Evolutionary conservation across 2,113 vertebrate genomes (phyloP).

Genomic region (Steatornis caripensis): DNA sequence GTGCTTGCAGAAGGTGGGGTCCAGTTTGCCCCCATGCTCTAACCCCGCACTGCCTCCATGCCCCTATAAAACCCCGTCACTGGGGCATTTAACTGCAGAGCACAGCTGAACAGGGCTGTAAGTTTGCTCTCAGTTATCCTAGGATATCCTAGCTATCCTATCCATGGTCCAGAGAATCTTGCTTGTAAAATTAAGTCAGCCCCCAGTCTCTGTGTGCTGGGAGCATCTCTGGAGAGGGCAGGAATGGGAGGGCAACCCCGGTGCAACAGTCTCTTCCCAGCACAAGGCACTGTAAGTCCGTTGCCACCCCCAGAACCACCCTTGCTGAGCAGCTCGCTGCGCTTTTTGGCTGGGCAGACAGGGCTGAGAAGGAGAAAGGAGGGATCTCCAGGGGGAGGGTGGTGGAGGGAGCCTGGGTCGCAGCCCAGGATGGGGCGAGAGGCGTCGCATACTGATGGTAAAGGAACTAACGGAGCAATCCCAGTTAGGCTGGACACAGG

Average conservation of each 20-base stretch:
- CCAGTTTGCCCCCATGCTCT: background rate
- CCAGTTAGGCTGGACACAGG: background rate
- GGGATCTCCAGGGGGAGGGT: background rate
- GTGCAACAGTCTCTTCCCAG: background rate
- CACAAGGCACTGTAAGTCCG: background rate
- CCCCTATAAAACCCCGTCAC: fast-evolving
- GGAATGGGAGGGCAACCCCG: background rate
- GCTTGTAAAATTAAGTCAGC: background rate
- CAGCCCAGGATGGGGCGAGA: background rate
- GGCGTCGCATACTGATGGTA: fast-evolving
- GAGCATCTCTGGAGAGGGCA: background rate
- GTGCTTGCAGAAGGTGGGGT: background rate
- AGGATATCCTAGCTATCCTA: no score
- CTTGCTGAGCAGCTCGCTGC: background rate
- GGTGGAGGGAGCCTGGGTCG: background rate
- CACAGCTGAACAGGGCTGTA: background rate
- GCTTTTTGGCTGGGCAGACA: background rate
- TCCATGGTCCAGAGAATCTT: no score
- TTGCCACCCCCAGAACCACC: no score
- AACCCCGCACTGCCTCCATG: background rate
- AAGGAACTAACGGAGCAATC: background rate
- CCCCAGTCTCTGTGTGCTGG: background rate
- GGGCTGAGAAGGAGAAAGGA: background rate
- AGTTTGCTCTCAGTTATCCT: background rate
- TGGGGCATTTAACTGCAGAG: background rate